These are phyloP conservation scores for Hirudo medicinalis DNA, from an alignment of 1,140 invertebrate species.

Conservation along the genomic window DNA sequence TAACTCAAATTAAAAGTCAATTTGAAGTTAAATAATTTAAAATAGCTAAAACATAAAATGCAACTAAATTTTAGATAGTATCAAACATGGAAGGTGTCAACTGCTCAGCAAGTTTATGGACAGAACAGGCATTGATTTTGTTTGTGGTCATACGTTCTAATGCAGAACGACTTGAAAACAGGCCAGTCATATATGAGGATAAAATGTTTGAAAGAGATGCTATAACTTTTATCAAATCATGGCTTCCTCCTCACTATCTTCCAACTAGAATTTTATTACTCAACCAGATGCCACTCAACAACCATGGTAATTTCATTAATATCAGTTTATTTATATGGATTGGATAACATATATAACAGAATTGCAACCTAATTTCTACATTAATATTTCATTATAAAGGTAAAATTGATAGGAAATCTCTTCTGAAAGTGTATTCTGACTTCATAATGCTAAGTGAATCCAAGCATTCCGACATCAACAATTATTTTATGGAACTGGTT, in stretches of 20 bases:
- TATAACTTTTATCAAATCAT: background rate
- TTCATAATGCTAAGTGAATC: background rate
- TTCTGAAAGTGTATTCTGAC: background rate
- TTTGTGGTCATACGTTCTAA: too few species aligned
- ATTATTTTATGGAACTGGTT: too few species aligned
- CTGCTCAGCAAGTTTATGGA: too few species aligned
- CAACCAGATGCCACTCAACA: slow-evolving; percentile 44
- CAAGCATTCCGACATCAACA: too few species aligned
- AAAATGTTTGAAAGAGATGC: background rate
- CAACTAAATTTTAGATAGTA: too few species aligned
- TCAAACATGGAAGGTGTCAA: too few species aligned
- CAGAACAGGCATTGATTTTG: too few species aligned
- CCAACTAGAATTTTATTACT: slow-evolving; percentile 46
- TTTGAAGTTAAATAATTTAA: background rate
- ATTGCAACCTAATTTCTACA: background rate
- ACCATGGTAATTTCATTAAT: slow-evolving; percentile 44
- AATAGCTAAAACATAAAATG: background rate
- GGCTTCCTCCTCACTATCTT: slow-evolving; percentile 11
- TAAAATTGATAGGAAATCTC: background rate
- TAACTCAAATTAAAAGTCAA: background rate
- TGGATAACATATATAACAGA: background rate
- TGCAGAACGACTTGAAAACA: too few species aligned
- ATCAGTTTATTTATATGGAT: too few species aligned
- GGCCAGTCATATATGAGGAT: too few species aligned
- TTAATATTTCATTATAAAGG: background rate